Conservation (phyloP, 2,113 vertebrate genomes). For the Mastomys natalensis region DNA sequence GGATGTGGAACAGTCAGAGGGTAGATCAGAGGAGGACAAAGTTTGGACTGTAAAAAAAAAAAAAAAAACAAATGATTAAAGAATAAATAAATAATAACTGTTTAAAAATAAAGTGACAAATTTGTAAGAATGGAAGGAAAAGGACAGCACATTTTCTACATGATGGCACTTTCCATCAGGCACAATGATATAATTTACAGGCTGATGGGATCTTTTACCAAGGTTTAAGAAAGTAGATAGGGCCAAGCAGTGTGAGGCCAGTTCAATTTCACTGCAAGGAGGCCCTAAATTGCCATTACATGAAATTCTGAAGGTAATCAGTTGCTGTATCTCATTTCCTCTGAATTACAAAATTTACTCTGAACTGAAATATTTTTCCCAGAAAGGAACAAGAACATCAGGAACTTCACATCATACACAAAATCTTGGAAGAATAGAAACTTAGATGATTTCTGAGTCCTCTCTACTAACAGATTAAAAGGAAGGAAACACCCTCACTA, state of each 20-base stretch:
- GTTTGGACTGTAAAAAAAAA: too few relatives aligned
- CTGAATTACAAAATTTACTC: neutral
- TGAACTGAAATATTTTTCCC: neutral
- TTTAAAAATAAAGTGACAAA: too few relatives aligned
- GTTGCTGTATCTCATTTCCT: neutral
- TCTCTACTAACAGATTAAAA: neutral
- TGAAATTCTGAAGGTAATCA: neutral
- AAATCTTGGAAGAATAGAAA: neutral
- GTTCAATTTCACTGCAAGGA: neutral
- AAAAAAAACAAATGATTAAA: too few relatives aligned
- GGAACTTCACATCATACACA: neutral
- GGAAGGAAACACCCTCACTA: neutral
- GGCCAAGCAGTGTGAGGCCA: neutral
- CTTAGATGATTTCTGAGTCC: neutral
- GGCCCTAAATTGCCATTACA: neutral
- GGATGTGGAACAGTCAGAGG: too few relatives aligned
- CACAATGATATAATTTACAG: neutral
- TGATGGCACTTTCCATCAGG: neutral
- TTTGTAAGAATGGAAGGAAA: too few relatives aligned
- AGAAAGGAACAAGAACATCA: neutral
- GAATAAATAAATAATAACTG: too few relatives aligned
- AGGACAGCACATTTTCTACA: too few relatives aligned
- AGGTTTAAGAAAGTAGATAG: neutral
- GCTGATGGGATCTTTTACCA: neutral
- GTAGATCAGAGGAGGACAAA: too few relatives aligned